These are phyloP conservation scores for Pygocentrus nattereri DNA, from an alignment of 2,797 vertebrate species.

Conservation along the genomic window DNA sequence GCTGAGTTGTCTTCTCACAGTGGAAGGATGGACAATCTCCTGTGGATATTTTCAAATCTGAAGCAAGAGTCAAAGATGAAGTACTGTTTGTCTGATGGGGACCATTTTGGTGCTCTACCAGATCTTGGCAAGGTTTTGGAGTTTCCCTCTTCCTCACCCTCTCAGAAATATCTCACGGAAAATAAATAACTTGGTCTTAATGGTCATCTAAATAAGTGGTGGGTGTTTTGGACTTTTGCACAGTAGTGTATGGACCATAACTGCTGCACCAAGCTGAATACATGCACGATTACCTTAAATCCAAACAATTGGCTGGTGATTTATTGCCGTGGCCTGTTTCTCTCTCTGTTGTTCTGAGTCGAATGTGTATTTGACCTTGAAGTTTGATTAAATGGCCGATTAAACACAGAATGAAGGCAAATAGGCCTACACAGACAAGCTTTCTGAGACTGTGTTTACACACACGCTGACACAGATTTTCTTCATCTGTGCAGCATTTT, in stretches of 20 bases:
- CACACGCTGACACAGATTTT: constrained; percentile 29
- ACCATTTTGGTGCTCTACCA: too few species aligned
- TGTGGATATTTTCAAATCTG: too few species aligned
- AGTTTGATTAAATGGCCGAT: constrained; percentile 57
- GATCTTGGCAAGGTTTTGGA: too few species aligned
- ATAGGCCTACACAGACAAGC: constrained; percentile 24
- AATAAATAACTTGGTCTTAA: too few species aligned
- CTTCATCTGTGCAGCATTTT: constrained; percentile 4
- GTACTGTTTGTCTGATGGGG: too few species aligned
- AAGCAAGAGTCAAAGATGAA: too few species aligned
- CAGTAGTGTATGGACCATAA: background rate
- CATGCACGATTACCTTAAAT: background rate
- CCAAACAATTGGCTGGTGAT: background rate
- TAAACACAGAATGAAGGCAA: constrained; percentile 50
- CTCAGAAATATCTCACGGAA: too few species aligned
- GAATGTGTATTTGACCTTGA: constrained; percentile 57
- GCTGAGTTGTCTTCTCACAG: too few species aligned
- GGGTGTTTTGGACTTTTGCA: too few species aligned
- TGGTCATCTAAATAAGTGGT: too few species aligned
- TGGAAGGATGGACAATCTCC: too few species aligned
- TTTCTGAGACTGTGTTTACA: constrained; percentile 18
- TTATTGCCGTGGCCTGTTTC: background rate
- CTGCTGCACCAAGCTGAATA: background rate
- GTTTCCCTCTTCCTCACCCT: too few species aligned
- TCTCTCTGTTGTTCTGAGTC: background rate